phyloP scores from a whole-genome alignment of 2,113 vertebrate genomes.

The Rhynchopsitta pachyrhyncha region DNA sequence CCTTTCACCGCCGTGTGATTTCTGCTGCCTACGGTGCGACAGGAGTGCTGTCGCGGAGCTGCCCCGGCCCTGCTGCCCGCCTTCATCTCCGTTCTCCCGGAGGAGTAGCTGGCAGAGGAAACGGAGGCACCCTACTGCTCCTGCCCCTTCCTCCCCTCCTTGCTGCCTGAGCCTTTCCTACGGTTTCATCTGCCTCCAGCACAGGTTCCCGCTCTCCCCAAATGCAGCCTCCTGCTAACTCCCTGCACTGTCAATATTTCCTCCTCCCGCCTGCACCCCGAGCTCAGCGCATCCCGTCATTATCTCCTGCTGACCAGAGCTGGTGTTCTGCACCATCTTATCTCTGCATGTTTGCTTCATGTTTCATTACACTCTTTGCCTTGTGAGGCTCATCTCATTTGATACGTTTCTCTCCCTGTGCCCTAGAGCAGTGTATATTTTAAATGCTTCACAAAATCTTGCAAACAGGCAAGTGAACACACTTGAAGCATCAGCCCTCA shows the following conservation, averaged over 20 bases:
- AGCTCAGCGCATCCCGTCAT: rapidly evolving
- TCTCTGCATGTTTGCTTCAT: background rate
- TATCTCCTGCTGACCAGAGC: background rate
- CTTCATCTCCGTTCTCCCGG: background rate
- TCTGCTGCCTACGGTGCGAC: background rate
- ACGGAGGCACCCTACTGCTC: background rate
- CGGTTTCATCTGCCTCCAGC: background rate
- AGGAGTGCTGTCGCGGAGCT: background rate
- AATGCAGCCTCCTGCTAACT: background rate
- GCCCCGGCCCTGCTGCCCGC: background rate
- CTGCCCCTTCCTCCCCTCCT: background rate
- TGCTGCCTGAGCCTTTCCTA: background rate
- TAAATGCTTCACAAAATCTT: conserved; percentile 23
- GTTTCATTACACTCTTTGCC: background rate
- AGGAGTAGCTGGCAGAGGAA: background rate
- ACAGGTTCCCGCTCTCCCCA: background rate
- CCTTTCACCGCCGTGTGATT: background rate
- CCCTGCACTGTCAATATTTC: background rate
- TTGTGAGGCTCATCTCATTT: background rate
- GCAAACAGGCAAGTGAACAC: background rate
- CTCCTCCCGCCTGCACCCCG: background rate
- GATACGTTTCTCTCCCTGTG: background rate
- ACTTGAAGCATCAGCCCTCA: background rate
- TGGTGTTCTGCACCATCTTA: background rate
- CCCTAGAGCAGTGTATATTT: background rate